Evolutionary conservation across 2,113 vertebrate species (phyloP), one percentile per base, ranked within the genome.

Genomic region (Gobius niger): DNA sequence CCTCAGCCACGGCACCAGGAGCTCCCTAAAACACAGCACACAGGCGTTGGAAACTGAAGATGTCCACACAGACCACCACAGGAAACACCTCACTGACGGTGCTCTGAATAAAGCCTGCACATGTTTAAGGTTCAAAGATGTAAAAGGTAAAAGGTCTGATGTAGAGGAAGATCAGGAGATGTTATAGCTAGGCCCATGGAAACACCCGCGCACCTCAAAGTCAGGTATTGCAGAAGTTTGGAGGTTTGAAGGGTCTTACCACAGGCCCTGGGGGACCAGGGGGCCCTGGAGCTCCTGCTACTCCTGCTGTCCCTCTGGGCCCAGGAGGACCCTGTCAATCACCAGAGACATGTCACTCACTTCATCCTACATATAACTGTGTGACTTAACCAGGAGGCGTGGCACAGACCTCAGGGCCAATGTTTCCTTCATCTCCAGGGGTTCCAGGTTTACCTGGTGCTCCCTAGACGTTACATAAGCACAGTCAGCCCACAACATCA

Each of bases 351-450:
- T 7, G 44, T 44, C 13, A 53, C 13, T 34, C 24, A 34, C 24
- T 34, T 34, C 5, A 34, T 34, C 24, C 24, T 34, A 34, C 3
- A 34, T 34, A 34, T 4, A 34, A 34, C 24, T 1, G 24, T 34
- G 5, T 34, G 24, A 34, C 24, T 34, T 34, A 34, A 34, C 24
- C 24, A 34, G 24, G 24, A 34, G 24, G 24, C 24, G 24, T 34
- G 24, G 24, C 12, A 60, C 57, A 42, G 34, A 94, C 93, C 92
- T 94, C 93, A 64, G 92, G 91, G 42, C 93, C 93, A 9, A 94
- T 93, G 78, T 92, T 93, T 41, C 93, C 93, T 72, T 93, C 90
- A 18, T 93, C 91, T 77, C 93, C 93, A 63, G 92, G 89, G 44
- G 14, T 90, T 68, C 93, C 93, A 51, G 91, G 60, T 83, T 94